Percentiles rank a stretch among this genome's conserved stretches.
These are phyloP conservation scores for Embiotoca jacksoni DNA, from an alignment of 2,113 vertebrate genomes.

Conservation along the genomic window DNA sequence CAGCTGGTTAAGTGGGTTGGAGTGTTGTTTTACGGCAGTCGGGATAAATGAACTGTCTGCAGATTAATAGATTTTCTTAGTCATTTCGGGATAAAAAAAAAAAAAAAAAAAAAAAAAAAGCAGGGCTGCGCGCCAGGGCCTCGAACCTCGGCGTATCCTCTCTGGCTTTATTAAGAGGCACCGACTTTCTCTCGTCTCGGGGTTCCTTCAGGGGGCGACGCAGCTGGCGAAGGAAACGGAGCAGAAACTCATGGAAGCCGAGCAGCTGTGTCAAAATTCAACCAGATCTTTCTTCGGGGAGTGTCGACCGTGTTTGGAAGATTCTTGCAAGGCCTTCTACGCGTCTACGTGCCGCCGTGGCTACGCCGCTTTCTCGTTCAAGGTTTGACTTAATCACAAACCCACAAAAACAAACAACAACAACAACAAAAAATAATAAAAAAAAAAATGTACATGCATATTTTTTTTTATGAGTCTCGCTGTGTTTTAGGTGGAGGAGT, in stretches of 20 bases:
- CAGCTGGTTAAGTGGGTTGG: constrained; percentile 27
- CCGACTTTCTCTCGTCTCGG: constrained; percentile 18
- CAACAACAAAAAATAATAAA: too few species aligned
- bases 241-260: constrained; percentile 85
- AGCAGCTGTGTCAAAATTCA: constrained; percentile 83
- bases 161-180: constrained; percentile 20
- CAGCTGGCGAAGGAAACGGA: constrained; percentile 87
- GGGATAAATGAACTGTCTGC: constrained; percentile 50
- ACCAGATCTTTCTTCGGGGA: constrained; percentile 82
- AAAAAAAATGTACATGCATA: background rate
- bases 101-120: background rate
- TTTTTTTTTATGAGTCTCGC: background rate
- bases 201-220: constrained; percentile 81
- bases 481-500: constrained; percentile 82
- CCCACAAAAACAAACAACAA: too few species aligned
- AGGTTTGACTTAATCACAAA: constrained; percentile 74
- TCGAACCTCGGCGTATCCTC: constrained; percentile 21
- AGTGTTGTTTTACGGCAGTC: constrained; percentile 39
- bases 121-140: constrained; percentile 10
- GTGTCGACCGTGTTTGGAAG: constrained; percentile 88
- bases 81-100: constrained; percentile 6
- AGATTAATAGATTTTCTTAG: constrained; percentile 34
- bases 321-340: constrained; percentile 85
- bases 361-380: constrained; percentile 80
- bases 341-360: constrained; percentile 79